Evolutionary conservation across 2,888 invertebrate species (phyloP).

Genomic region (Pseudolycoriella hygida): DNA sequence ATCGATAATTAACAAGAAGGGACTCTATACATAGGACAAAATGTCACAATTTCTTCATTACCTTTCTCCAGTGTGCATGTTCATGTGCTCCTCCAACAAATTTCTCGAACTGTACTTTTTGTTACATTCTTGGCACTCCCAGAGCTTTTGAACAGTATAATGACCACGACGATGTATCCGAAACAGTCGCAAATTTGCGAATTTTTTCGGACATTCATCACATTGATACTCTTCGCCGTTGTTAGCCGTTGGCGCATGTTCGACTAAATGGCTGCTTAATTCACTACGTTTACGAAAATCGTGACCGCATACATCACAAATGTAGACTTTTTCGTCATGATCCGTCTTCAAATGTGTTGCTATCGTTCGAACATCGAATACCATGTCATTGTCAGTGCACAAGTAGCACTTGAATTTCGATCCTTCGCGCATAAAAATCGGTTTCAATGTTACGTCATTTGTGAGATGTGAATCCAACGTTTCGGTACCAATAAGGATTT

Average conservation of each 20-base stretch:
- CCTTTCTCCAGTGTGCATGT: slow-evolving; percentile 44
- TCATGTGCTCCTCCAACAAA: slow-evolving; percentile 52
- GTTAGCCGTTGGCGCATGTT: slow-evolving; percentile 36
- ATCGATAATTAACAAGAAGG: no score
- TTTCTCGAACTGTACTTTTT: slow-evolving; percentile 52
- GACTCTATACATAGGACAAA: no score
- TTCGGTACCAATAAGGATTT: neutral
- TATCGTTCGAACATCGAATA: slow-evolving; percentile 38
- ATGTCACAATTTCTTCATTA: no score
- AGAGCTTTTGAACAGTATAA: slow-evolving; percentile 39
- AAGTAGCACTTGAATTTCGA: slow-evolving; percentile 32
- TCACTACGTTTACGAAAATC: slow-evolving; percentile 46
- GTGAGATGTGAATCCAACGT: slow-evolving; percentile 1
- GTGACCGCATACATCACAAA: slow-evolving; percentile 50
- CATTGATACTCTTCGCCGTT: slow-evolving; percentile 42
- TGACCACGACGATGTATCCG: slow-evolving; percentile 47
- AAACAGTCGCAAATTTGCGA: slow-evolving; percentile 39
- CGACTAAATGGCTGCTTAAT: slow-evolving; percentile 43
- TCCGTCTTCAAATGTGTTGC: slow-evolving; percentile 39
- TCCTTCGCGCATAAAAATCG: slow-evolving; percentile 20
- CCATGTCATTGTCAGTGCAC: slow-evolving; percentile 22
- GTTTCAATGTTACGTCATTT: neutral
- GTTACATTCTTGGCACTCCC: slow-evolving; percentile 45
- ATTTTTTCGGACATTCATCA: slow-evolving; percentile 42
- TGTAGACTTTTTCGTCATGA: slow-evolving; percentile 46